These are phyloP conservation scores for Lasiommata megera DNA, from an alignment of 2,888 invertebrate genomes.

Conservation along the genomic window DNA sequence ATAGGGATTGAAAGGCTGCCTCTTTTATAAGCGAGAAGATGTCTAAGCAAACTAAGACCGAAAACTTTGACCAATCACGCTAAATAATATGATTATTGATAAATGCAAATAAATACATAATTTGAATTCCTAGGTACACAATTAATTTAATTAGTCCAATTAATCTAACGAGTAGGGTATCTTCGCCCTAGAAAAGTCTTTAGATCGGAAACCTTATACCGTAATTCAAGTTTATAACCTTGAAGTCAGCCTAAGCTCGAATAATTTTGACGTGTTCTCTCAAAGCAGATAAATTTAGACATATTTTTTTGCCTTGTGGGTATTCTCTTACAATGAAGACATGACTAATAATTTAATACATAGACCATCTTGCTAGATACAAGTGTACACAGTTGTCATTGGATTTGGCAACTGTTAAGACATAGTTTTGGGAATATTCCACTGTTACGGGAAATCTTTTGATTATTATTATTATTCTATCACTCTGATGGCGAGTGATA, in stretches of 20 bases:
- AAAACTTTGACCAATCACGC: no score
- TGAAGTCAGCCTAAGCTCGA: background rate
- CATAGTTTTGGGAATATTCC: no score
- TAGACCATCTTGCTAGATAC: background rate
- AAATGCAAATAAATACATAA: background rate
- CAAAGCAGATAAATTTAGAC: background rate
- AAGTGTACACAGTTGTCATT: no score
- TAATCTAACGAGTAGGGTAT: background rate
- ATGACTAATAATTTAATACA: no score
- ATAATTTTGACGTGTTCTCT: background rate
- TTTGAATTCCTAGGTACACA: background rate
- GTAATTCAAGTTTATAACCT: conserved; percentile 1
- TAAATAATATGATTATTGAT: no score
- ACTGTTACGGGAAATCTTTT: no score
- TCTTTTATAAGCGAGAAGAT: no score
- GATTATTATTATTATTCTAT: no score
- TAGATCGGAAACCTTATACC: background rate
- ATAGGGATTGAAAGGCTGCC: no score
- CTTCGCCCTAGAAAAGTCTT: background rate
- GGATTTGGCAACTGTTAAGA: no score
- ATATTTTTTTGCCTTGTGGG: background rate
- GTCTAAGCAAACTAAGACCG: no score
- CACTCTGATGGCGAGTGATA: no score
- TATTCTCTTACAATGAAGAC: background rate
- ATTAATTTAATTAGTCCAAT: conserved; percentile 1